These are phyloP conservation scores for Polietes domitor DNA, from an alignment of 2,888 invertebrate species.

Conservation along the genomic window DNA sequence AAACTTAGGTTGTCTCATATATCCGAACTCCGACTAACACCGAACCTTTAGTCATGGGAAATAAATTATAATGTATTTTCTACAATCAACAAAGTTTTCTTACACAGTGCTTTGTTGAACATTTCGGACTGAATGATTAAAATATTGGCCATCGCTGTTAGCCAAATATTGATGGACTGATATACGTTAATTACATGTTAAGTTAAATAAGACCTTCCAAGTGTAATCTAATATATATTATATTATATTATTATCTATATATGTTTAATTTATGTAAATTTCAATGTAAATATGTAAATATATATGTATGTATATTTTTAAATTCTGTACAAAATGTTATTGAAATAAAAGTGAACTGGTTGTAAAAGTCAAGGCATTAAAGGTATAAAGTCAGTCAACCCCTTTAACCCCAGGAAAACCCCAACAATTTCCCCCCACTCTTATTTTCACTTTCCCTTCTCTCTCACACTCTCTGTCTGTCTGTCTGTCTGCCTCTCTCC, in stretches of 20 bases:
- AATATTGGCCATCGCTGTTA: no score
- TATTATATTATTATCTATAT: background rate
- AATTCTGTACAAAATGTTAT: background rate
- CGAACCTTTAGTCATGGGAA: no score
- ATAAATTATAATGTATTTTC: no score
- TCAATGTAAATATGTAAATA: background rate
- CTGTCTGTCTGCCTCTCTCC: background rate
- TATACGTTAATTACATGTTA: no score
- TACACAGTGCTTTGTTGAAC: no score
- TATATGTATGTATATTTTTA: slow-evolving; percentile 18
- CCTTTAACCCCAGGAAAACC: background rate
- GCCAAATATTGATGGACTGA: no score
- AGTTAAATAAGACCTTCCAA: background rate
- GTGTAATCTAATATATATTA: background rate
- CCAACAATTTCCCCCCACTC: background rate
- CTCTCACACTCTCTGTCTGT: background rate
- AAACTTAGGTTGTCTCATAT: no score
- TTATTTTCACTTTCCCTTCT: background rate
- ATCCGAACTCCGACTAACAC: no score
- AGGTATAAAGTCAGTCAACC: slow-evolving; percentile 34
- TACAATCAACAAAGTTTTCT: no score
- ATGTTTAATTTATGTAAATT: background rate
- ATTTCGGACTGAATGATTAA: no score
- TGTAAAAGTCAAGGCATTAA: slow-evolving; percentile 49
- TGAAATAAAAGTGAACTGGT: slow-evolving; percentile 50